Conservation (phyloP, 2,113 vertebrate genomes). For the Trematomus loennbergii region DNA sequence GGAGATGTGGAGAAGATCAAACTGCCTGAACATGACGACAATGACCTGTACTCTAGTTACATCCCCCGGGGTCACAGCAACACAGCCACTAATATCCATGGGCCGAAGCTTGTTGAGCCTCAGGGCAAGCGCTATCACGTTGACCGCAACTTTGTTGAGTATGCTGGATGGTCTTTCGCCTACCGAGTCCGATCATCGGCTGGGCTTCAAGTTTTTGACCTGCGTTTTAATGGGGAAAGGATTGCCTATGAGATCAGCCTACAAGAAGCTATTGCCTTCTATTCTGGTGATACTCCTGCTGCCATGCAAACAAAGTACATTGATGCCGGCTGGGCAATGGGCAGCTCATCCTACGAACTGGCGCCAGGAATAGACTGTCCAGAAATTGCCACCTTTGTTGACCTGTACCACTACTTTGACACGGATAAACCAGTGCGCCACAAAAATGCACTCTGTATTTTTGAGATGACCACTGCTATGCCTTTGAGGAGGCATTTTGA, state of each 20-base stretch:
- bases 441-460: constrained; percentile 87
- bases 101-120: constrained; percentile 88
- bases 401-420: constrained; percentile 89
- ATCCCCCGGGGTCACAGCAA: constrained; percentile 84
- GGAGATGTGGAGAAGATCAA: constrained; percentile 73
- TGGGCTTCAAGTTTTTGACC: constrained; percentile 90
- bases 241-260: constrained; percentile 92
- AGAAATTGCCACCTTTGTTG: constrained; percentile 86
- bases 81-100: constrained; percentile 67
- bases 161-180: constrained; percentile 90
- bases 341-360: constrained; percentile 85
- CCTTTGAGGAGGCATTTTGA: constrained; percentile 92
- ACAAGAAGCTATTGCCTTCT: constrained; percentile 92
- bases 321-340: constrained; percentile 91
- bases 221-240: constrained; percentile 88
- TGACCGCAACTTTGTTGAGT: constrained; percentile 85
- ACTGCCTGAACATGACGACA: constrained; percentile 69
- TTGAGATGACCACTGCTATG: constrained; percentile 89
- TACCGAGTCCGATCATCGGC: constrained; percentile 89
- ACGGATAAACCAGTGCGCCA: constrained; percentile 84
- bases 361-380: constrained; percentile 92
- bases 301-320: constrained; percentile 95
- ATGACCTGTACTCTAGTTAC: constrained; percentile 87
- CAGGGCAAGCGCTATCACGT: constrained; percentile 85
- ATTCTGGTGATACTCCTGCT: constrained; percentile 88